These are phyloP conservation scores for Parambassis ranga DNA, from an alignment of 2,797 vertebrate genomes.

Conservation along the genomic window DNA sequence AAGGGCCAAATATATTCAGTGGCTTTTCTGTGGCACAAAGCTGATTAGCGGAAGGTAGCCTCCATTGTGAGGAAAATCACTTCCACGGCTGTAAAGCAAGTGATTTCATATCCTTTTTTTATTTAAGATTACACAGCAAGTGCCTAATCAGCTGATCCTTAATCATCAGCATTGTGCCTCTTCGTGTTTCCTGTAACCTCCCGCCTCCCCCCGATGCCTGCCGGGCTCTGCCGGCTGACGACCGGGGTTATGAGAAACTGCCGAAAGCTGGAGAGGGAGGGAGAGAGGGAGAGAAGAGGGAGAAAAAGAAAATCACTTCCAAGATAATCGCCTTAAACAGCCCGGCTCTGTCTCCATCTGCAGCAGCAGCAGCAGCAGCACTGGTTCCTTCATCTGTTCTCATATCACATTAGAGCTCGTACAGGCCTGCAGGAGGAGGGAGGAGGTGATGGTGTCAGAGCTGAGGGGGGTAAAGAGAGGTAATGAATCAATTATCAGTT, in stretches of 20 bases:
- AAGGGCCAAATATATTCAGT: constrained; percentile 74
- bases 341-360: constrained; percentile 25
- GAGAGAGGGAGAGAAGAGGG: background rate
- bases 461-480: constrained; percentile 8
- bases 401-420: constrained; percentile 31
- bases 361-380: constrained; percentile 24
- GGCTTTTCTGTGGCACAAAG: constrained; percentile 75
- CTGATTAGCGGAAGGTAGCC: constrained; percentile 79
- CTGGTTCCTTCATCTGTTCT: constrained; percentile 45
- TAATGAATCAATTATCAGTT: constrained; percentile 61
- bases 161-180: constrained; percentile 78
- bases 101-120: constrained; percentile 79
- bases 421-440: constrained; percentile 9
- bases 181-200: constrained; percentile 65
- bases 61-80: constrained; percentile 80
- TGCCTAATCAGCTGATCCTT: constrained; percentile 81
- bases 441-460: background rate
- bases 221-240: constrained; percentile 13
- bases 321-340: constrained; percentile 69
- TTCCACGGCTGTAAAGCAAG: constrained; percentile 78
- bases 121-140: constrained; percentile 82
- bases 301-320: constrained; percentile 43
- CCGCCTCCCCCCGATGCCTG: background rate
- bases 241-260: constrained; percentile 40
- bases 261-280: constrained; percentile 16